phyloP scores from a whole-genome alignment of 2,888 invertebrate species.

The Oligia latruncula region DNA sequence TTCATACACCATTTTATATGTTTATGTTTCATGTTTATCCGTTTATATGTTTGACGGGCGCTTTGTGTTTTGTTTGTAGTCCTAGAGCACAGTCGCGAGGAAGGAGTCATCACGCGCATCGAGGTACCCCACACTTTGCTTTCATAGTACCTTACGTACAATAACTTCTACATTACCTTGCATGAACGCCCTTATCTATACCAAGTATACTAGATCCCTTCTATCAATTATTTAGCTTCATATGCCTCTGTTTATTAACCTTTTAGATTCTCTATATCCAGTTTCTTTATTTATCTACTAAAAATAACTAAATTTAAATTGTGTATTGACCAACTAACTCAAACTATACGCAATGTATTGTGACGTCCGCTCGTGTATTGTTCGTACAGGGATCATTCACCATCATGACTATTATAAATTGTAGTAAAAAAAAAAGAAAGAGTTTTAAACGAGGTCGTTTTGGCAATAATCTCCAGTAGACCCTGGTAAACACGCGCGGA shows the following conservation, averaged over 20 bases:
- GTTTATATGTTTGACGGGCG: constrained; percentile 88
- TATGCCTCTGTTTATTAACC: constrained; percentile 52
- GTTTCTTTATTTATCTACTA: constrained; percentile 40
- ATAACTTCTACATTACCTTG: constrained; percentile 51
- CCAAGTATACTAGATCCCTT: constrained; percentile 48
- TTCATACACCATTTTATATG: constrained; percentile 78
- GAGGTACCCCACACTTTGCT: constrained; percentile 89
- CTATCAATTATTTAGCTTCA: constrained; percentile 62
- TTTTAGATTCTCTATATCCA: constrained; percentile 43
- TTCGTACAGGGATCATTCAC: constrained; percentile 70
- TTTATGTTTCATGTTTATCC: constrained; percentile 80
- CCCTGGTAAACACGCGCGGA: constrained; percentile 77
- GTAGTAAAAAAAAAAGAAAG: constrained; percentile 10
- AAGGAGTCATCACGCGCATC: constrained; percentile 90
- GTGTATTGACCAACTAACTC: constrained; percentile 68
- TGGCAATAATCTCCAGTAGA: constrained; percentile 62
- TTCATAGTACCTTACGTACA: constrained; percentile 74
- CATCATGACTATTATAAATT: constrained; percentile 54
- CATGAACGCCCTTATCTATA: constrained; percentile 57
- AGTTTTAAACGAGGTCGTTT: constrained; percentile 42
- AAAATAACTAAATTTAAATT: constrained; percentile 53
- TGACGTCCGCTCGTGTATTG: constrained; percentile 88
- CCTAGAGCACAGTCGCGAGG: constrained; percentile 90
- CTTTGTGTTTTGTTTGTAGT: constrained; percentile 90
- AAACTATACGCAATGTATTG: constrained; percentile 80